Conservation (phyloP, 2,888 invertebrate species). For the Strigamia crassipes region DNA sequence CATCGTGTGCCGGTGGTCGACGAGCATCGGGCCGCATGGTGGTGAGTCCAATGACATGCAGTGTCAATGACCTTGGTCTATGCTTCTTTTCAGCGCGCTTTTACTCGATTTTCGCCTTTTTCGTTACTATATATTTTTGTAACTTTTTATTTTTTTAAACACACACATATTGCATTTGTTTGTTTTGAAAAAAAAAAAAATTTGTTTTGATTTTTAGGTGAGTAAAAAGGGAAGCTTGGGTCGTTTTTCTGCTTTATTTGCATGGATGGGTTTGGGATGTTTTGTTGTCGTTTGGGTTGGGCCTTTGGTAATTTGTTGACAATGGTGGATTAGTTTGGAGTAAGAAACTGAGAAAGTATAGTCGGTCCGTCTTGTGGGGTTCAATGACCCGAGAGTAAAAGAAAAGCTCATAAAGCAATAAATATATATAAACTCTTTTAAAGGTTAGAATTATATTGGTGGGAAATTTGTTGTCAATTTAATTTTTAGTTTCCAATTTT, state of each 20-base stretch:
- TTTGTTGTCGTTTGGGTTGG: not conserved
- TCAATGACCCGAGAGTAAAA: conserved; percentile 3
- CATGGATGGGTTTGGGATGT: not conserved
- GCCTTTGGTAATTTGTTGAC: not conserved
- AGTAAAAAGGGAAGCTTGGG: too few species aligned
- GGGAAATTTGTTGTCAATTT: not conserved
- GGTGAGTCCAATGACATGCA: conserved; percentile 47
- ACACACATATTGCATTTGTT: not conserved
- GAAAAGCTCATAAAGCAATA: conserved; percentile 8
- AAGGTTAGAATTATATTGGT: not conserved
- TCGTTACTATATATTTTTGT: not conserved
- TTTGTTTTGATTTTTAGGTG: too few species aligned
- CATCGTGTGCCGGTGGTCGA: not conserved
- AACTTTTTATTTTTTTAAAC: too few species aligned
- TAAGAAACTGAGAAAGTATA: not conserved
- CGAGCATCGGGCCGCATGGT: conserved; percentile 3
- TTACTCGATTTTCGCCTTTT: not conserved
- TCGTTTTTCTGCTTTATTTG: too few species aligned
- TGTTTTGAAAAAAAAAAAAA: too few species aligned
- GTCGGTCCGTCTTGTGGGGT: not conserved
- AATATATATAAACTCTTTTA: not conserved
- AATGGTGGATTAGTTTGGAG: not conserved
- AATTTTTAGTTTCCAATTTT: too few species aligned
- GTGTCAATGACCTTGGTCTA: conserved; percentile 48
- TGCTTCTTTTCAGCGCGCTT: not conserved